These are phyloP conservation scores for Drosophila pandora DNA, from an alignment of 1,140 invertebrate species.

Conservation along the genomic window DNA sequence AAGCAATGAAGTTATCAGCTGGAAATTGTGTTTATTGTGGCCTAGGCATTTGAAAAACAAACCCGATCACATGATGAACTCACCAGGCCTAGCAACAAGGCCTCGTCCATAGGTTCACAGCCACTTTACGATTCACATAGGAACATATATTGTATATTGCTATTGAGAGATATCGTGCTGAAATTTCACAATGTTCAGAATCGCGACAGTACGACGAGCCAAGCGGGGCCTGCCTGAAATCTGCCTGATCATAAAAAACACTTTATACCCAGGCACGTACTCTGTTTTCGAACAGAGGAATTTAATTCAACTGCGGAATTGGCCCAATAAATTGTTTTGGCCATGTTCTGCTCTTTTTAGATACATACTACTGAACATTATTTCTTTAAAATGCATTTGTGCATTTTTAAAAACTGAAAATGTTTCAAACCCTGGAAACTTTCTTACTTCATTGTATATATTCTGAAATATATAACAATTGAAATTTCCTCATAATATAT, in stretches of 20 bases:
- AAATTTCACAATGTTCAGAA: constrained; percentile 75
- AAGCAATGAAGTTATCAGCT: constrained; percentile 73
- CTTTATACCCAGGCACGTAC: constrained; percentile 53
- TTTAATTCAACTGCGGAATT: constrained; percentile 8
- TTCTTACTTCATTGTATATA: too few species aligned
- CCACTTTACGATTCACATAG: constrained; percentile 66
- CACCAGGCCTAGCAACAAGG: constrained; percentile 30
- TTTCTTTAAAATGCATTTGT: neutral
- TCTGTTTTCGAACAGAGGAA: constrained; percentile 5
- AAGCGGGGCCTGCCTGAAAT: constrained; percentile 48
- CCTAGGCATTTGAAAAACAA: constrained; percentile 25
- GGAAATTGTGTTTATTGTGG: constrained; percentile 73
- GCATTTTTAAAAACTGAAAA: neutral
- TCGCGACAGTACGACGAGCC: constrained; percentile 2
- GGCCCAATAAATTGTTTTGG: constrained; percentile 1
- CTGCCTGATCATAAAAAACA: constrained; percentile 27
- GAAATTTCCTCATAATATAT: too few species aligned
- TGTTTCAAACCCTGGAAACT: too few species aligned
- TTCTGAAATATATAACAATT: too few species aligned
- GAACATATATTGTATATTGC: neutral
- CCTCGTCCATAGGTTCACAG: constrained; percentile 8
- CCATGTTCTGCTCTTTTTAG: neutral
- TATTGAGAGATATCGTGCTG: constrained; percentile 71
- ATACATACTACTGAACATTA: neutral
- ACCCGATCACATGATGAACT: constrained; percentile 34